Percentiles rank a stretch among this genome's conserved stretches.
phyloP scores from a whole-genome alignment of 2,888 invertebrate genomes.

The Chymomyza amoena region DNA sequence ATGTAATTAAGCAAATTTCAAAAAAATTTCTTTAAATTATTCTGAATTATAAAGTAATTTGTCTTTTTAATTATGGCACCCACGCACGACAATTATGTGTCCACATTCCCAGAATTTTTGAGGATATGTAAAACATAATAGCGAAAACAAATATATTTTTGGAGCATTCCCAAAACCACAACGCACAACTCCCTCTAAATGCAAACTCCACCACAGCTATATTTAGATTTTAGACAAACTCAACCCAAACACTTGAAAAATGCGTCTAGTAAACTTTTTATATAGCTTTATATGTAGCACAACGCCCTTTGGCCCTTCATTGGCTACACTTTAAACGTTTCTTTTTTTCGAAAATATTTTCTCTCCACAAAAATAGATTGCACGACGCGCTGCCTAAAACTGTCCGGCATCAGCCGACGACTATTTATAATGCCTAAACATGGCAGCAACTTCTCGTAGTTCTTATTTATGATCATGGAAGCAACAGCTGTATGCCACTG shows the following conservation, averaged over 20 bases:
- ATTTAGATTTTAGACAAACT: not conserved
- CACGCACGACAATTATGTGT: no score
- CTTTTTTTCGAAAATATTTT: constrained; percentile 9
- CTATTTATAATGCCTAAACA: not conserved
- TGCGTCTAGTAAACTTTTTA: not conserved
- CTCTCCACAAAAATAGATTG: constrained; percentile 37
- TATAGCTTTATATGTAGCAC: not conserved
- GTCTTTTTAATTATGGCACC: no score
- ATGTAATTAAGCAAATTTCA: no score
- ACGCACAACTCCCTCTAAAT: not conserved
- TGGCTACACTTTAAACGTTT: constrained; percentile 13
- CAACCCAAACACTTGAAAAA: not conserved
- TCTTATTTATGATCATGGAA: not conserved
- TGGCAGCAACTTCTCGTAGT: not conserved
- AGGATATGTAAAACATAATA: no score
- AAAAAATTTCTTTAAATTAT: no score
- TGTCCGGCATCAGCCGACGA: not conserved
- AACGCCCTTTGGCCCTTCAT: not conserved
- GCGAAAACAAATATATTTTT: no score
- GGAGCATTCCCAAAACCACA: not conserved
- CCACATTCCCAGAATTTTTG: no score
- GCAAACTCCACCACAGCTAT: not conserved
- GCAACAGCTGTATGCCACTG: constrained; percentile 9
- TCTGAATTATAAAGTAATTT: no score
- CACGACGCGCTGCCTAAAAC: constrained; percentile 13